phyloP scores from a whole-genome alignment of 2,797 vertebrate genomes.

The Siniperca scherzeri region DNA sequence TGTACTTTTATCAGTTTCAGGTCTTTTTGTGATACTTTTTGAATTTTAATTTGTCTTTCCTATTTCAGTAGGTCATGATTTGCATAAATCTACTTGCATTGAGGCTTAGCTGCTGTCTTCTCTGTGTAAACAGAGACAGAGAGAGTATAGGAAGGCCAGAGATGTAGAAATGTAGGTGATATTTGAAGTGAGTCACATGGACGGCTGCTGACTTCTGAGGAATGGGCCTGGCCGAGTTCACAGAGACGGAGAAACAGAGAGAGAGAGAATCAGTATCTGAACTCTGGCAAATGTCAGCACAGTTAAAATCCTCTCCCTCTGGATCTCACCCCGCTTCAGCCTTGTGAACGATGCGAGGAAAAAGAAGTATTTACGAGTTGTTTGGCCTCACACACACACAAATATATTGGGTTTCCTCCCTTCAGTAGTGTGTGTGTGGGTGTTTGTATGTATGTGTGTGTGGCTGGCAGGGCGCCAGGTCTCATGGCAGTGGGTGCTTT shows the following conservation, averaged over 20 bases:
- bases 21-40: constrained; percentile 3
- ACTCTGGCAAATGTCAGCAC: constrained; percentile 76
- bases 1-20: too few species aligned
- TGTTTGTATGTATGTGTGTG: constrained; percentile 40
- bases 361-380: constrained; percentile 62
- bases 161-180: constrained; percentile 64
- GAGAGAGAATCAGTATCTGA: constrained; percentile 55
- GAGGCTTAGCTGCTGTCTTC: constrained; percentile 16
- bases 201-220: constrained; percentile 73
- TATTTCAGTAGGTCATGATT: constrained; percentile 27
- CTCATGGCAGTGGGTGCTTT: constrained; percentile 76
- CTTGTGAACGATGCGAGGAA: constrained; percentile 42
- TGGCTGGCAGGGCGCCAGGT: constrained; percentile 87
- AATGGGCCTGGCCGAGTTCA: constrained; percentile 65
- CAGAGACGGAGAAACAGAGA: constrained; percentile 32
- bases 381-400: constrained; percentile 35
- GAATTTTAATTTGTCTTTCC: constrained; percentile 6
- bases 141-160: constrained; percentile 28
- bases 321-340: constrained; percentile 45
- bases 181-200: constrained; percentile 76
- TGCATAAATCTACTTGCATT: constrained; percentile 7
- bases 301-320: constrained; percentile 65
- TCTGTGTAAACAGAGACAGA: constrained; percentile 17
- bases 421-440: constrained; percentile 20
- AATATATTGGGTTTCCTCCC: constrained; percentile 83